phyloP scores from a whole-genome alignment of 2,888 invertebrate genomes.

The Dicycla oo region DNA sequence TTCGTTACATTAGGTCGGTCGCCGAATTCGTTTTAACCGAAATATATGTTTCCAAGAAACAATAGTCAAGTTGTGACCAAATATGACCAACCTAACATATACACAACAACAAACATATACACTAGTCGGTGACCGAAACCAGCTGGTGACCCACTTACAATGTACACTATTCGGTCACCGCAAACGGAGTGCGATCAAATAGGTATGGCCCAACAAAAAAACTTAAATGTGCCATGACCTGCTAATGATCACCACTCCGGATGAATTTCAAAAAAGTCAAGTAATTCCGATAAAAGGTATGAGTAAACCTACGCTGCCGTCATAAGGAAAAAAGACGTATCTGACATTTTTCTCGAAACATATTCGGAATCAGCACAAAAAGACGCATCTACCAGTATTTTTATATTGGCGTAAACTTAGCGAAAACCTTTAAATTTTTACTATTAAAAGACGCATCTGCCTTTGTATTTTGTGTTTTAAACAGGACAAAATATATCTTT shows the following conservation, averaged over 20 bases:
- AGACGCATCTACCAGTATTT: too few species aligned
- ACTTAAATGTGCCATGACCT: slow-evolving; percentile 5
- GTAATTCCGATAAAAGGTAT: neutral
- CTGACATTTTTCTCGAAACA: too few species aligned
- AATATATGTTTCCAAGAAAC: slow-evolving; percentile 4
- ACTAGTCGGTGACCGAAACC: neutral
- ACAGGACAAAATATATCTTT: too few species aligned
- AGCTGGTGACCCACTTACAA: neutral
- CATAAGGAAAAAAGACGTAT: too few species aligned
- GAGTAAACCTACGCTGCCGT: too few species aligned
- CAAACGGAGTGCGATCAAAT: neutral
- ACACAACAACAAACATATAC: too few species aligned
- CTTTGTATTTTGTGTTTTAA: too few species aligned
- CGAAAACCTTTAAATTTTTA: too few species aligned
- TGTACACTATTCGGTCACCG: neutral
- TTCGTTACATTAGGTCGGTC: neutral
- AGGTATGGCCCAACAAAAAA: neutral
- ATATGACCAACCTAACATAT: slow-evolving; percentile 4
- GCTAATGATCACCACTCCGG: neutral
- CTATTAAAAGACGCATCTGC: too few species aligned
- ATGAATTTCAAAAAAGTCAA: neutral
- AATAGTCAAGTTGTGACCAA: neutral
- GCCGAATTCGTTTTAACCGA: neutral
- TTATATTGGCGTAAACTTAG: too few species aligned
- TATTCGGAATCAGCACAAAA: too few species aligned